Percentiles rank a stretch among this genome's conserved stretches.
Conservation (phyloP, 2,113 vertebrate species). For the Labeo catla region DNA sequence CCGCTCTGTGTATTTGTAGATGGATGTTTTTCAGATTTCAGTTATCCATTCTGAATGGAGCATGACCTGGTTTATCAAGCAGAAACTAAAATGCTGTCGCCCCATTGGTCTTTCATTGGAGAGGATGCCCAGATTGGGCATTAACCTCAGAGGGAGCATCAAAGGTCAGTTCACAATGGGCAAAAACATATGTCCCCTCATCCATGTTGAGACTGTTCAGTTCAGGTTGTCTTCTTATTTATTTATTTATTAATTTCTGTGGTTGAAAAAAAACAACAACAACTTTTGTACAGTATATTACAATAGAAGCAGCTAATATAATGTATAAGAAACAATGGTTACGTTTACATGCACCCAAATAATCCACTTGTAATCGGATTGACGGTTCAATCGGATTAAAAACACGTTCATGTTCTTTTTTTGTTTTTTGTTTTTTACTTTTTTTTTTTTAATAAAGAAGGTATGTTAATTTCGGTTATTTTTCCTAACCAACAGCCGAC, state of each 20-base stretch:
- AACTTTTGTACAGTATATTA: not conserved
- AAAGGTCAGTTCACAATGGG: conserved; percentile 35
- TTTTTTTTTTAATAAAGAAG: too few relatives aligned
- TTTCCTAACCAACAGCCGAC: too few relatives aligned
- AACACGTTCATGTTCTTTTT: too few relatives aligned
- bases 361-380: too few relatives aligned
- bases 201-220: conserved; percentile 15
- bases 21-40: conserved; percentile 36
- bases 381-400: too few relatives aligned
- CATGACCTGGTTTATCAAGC: conserved; percentile 32
- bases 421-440: too few relatives aligned
- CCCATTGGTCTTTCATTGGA: conserved; percentile 24
- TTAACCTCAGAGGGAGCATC: conserved; percentile 38
- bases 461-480: too few relatives aligned
- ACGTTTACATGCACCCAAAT: too few relatives aligned
- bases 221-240: not conserved
- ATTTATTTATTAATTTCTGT: not conserved
- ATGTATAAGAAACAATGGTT: not conserved
- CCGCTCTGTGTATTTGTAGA: not conserved
- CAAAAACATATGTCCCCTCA: conserved; percentile 23
- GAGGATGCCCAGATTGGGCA: conserved; percentile 34
- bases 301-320: not conserved
- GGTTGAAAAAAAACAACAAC: not conserved
- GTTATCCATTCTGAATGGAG: conserved; percentile 12
- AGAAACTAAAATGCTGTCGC: conserved; percentile 44